Evolutionary conservation across 2,888 invertebrate species (phyloP).

Genomic region (Galerucella calmariensis): DNA sequence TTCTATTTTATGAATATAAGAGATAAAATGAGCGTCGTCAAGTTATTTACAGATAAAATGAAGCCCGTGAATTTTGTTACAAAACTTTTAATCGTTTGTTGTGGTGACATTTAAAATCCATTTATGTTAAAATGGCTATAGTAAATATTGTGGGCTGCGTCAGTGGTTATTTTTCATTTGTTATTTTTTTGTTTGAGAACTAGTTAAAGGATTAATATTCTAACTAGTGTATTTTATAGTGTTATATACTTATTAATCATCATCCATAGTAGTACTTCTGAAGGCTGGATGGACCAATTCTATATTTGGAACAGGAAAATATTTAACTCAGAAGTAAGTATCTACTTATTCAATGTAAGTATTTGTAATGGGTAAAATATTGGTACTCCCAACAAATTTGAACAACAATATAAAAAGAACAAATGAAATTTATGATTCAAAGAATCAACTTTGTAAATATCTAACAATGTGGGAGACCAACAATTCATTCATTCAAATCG

Average conservation of each 20-base stretch:
- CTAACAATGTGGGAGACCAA: background rate
- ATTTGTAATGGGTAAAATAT: background rate
- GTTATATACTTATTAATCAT: background rate
- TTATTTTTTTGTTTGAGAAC: constrained; percentile 28
- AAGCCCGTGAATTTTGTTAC: background rate
- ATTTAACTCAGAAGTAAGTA: constrained; percentile 12
- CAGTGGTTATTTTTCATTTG: constrained; percentile 25
- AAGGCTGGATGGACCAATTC: constrained; percentile 12
- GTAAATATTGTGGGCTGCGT: constrained; percentile 27
- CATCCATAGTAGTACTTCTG: background rate
- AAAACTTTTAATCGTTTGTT: constrained; percentile 2
- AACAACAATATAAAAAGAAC: background rate
- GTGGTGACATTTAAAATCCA: constrained; percentile 4
- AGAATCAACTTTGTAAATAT: background rate
- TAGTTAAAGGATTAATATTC: constrained; percentile 20
- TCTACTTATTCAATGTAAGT: constrained; percentile 13
- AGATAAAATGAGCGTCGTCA: constrained; percentile 7
- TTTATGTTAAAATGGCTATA: constrained; percentile 18
- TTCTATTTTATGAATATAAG: background rate
- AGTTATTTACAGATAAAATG: background rate
- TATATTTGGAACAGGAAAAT: constrained; percentile 18
- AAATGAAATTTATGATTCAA: background rate
- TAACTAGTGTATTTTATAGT: background rate
- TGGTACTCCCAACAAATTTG: background rate
- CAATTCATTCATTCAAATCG: no score